Conservation (phyloP, 2,113 vertebrate genomes). For the Hydropotes inermis region DNA sequence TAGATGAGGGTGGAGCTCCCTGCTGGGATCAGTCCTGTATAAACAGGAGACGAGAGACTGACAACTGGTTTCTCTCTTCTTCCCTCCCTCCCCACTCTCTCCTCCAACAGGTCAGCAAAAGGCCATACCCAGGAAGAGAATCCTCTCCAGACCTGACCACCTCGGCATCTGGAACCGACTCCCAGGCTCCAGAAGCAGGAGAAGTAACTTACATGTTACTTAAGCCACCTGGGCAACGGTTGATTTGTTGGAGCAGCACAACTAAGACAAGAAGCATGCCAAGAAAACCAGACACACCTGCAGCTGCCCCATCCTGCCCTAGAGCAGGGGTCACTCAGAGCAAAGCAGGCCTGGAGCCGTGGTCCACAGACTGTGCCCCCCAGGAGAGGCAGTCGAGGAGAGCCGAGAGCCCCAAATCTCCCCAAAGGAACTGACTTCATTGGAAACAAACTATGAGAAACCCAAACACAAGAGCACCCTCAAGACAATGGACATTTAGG, state of each 20-base stretch:
- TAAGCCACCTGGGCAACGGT: not conserved
- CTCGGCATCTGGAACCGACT: not conserved
- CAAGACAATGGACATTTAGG: not conserved
- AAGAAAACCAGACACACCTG: not conserved
- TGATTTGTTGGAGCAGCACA: not conserved
- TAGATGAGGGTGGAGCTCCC: not conserved
- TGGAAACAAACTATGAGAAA: not conserved
- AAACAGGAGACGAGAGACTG: not conserved
- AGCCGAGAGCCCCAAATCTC: not conserved
- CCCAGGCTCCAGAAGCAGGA: not conserved
- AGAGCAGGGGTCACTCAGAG: not conserved
- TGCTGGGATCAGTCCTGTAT: not conserved
- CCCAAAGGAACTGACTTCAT: not conserved
- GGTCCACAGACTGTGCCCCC: not conserved
- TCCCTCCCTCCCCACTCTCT: not conserved
- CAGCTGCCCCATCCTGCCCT: not conserved
- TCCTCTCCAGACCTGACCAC: not conserved
- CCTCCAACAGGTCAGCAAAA: not conserved
- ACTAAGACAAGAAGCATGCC: not conserved
- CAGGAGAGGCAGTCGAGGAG: not conserved
- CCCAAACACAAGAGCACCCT: too few relatives aligned
- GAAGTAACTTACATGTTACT: not conserved
- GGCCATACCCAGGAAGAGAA: not conserved
- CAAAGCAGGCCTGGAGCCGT: not conserved
- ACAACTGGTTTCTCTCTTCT: not conserved